Evolutionary conservation across 2,113 vertebrate species (phyloP), one percentile per base, ranked within the genome.

Genomic region (Solea solea): DNA sequence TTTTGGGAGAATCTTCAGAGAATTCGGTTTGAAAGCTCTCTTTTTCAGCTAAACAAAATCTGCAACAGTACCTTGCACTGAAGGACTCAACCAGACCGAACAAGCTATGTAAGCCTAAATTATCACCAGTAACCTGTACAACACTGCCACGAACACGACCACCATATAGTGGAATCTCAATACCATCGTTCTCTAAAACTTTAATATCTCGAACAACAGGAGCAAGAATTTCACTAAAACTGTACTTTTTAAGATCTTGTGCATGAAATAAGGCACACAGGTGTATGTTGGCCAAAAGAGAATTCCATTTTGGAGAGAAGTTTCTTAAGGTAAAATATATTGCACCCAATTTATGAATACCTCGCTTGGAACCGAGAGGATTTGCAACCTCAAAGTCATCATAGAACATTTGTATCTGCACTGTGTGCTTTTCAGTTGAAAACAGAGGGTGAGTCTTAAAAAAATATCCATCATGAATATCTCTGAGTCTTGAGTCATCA

Each of bases 21-120:
- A 68, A 77, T 3, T 44, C 56, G 8, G 65, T 80, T 50, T 77
- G 48, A 71, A 71, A 77, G n/a, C 49, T 28, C 42, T 64, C 60
- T 59, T 60, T 72, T 59, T 79, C 64, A 46, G 21, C 39, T 27
- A 74, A 58, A 65, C 72, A 79, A 50, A 83, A 81, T 42, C 2
- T 1, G 40, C 58, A 79, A 13, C n/a, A n/a, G n/a, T n/a, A n/a
- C n/a, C n/a, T n/a, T n/a, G 5, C 48, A 49, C 48, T 49, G 15
- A 14, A 49, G 2, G 12, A 49, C 15, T 49, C 48, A 2, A 49
- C 48, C 7, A 49, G 9, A n/a, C 48, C 48, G 15, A 49, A 49
- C 12, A 49, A 49, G 9, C 12, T 9, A 15, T 49, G 48, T 9
- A 5, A 9, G 9, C 48, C 14, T 13, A n/a, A n/a, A 13, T 49